Evolutionary conservation across 2,113 vertebrate species (phyloP), one percentile per base, ranked within the genome.

Genomic region (Oxygymnocypris stewartii): DNA sequence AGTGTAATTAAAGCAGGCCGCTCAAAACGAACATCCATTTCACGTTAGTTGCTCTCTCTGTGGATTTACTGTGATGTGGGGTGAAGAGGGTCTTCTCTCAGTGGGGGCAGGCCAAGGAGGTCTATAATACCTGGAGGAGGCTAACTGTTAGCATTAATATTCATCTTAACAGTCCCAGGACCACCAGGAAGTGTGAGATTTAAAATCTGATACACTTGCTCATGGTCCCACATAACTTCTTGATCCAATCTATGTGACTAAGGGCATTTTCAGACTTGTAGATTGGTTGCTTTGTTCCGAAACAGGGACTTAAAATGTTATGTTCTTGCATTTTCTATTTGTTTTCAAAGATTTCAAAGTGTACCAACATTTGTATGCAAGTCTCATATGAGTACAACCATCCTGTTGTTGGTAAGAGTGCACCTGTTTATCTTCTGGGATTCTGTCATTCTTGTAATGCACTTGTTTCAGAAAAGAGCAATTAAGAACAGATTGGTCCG

Each of bases 41-140:
- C 28, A 14, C 18, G 1, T 51, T 69, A 82, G 63, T 51, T 49
- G 44, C 25, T 47, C 80, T 82, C 80, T 71, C 80, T 51, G 44
- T 82, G 80, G 63, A 71, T 82, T 82, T 82, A 82, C 47, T 82
- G 80, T 71, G 80, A 71, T 82, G 44, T 31, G 44, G 47, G 80
- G 80, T 82, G 61, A 82, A 82, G 80, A 69, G 44, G 63, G 80
- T 82, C n/a, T 49, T 71, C 65, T 51, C 80, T 71, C 63, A 49
- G 42, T 16, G 61, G 25, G 63, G 63, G 61, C 16, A 51, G 25
- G 75, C 47, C 44, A 78, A 78, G 0, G 47, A 11, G 47, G 44
- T 78, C 16, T 78, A 54, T 51, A 78, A 78, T 54, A 78, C 76
- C 76, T 54, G 76, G 76, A 78, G 28, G 35, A 54, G 16, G 25